Base-by-base conservation (phyloP, 2,797 vertebrate genomes). In the Sphenodon punctatus region DNA sequence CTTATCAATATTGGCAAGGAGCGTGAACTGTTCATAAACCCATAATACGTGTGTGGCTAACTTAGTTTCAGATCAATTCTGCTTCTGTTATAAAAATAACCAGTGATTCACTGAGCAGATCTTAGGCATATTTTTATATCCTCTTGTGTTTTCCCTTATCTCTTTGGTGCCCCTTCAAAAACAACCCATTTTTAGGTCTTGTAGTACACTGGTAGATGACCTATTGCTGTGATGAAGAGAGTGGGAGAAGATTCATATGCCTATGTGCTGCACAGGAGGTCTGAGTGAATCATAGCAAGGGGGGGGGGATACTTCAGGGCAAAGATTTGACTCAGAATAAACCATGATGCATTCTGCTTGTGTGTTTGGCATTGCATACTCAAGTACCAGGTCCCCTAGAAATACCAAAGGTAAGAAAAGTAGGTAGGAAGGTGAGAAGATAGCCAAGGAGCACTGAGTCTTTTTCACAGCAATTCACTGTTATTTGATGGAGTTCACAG, bases 81-180 rank as follows among this genome's bases (percentile, higher is more conserved):
- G 27, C 67, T 93, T 89, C 56, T 41, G 42, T 41, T 84, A 87
- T 80, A 93, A 92, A 94, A 94, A 93, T 91, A 94, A 70, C 79
- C 49, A 25, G 32, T 92, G 89, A 93, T 92, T 93, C 89, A 91
- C 72, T 86, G 76, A 85, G 85, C 89, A 95, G 82, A 88, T 91
- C 78, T 87, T 70, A 92, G 84, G 76, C 79, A 77, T 89, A 92
- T 91, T 94, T 95, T 93, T 84, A 70, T 63, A 87, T 32, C 85
- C 48, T 1, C 2, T 76, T 74, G 73, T 77, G 59, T 87, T 86
- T 90, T 89, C 66, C 53, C 84, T 86, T 93, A 67, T 89, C 56
- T 87, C 70, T 87, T 90, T 83, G 66, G 46, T 88, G 55, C 58
- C 85, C 85, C 72, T 87, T 92, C 67, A 91, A 87, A 91, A 87